Conservation (phyloP, 2,113 vertebrate species). For the Phocoena sinus region DNA sequence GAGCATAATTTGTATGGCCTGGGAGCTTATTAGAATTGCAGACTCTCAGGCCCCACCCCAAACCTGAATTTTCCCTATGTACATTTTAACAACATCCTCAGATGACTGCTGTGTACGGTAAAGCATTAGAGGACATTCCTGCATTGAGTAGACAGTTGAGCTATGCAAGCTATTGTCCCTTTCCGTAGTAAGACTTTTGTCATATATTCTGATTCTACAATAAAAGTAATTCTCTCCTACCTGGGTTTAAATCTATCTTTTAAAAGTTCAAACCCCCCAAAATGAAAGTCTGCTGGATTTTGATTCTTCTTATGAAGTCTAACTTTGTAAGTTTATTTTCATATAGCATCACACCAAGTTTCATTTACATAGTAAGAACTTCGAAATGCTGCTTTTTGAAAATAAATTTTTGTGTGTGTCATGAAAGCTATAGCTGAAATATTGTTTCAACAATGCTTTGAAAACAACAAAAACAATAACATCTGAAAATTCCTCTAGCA, state of each 20-base stretch:
- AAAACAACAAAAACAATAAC: background rate
- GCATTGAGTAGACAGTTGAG: background rate
- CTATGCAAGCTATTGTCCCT: background rate
- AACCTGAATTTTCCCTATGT: background rate
- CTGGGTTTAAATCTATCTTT: background rate
- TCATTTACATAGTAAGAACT: background rate
- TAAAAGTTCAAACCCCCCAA: background rate
- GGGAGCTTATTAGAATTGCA: background rate
- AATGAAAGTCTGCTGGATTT: background rate
- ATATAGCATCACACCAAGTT: background rate
- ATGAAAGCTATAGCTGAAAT: background rate
- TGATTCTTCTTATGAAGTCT: background rate
- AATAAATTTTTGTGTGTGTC: background rate
- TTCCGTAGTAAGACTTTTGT: background rate
- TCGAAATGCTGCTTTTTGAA: background rate
- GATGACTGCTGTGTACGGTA: fast-evolving
- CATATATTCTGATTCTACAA: background rate
- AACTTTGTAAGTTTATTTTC: background rate
- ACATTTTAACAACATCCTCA: background rate
- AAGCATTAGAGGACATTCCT: background rate
- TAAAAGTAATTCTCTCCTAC: background rate
- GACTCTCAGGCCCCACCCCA: background rate
- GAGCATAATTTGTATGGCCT: background rate
- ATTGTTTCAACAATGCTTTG: background rate
- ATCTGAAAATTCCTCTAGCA: background rate